A percentile compares a stretch with the other conserved stretches of the same genome.
phyloP scores from a whole-genome alignment of 2,797 vertebrate genomes.

The Sebastes ruberrimus region DNA sequence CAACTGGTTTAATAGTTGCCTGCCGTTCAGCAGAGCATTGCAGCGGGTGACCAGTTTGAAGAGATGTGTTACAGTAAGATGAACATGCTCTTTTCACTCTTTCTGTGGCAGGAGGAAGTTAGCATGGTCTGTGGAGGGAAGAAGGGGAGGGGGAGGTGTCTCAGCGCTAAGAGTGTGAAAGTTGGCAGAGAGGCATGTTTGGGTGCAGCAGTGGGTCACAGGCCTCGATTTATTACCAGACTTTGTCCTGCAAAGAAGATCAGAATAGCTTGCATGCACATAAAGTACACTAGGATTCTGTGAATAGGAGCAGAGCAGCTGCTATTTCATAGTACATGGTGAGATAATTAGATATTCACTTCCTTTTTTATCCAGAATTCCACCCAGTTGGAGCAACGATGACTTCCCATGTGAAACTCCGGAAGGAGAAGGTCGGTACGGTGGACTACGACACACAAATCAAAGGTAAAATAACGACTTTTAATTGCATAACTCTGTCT shows the following conservation, averaged over 20 bases:
- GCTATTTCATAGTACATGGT: neutral
- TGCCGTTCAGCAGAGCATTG: constrained; percentile 36
- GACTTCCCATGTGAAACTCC: constrained; percentile 84
- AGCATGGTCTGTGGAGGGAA: neutral
- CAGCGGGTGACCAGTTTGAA: constrained; percentile 33
- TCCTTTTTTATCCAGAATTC: constrained; percentile 65
- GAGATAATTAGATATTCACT: neutral
- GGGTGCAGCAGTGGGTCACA: neutral
- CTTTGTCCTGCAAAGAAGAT: neutral
- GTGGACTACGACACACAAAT: constrained; percentile 88
- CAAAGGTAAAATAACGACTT: constrained; percentile 82
- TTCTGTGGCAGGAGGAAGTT: constrained; percentile 50
- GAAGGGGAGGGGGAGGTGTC: neutral
- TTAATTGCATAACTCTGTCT: neutral
- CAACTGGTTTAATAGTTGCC: constrained; percentile 53
- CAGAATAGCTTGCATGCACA: constrained; percentile 2
- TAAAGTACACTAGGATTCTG: neutral
- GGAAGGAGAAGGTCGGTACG: constrained; percentile 77
- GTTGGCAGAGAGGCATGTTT: neutral
- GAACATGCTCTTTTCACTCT: constrained; percentile 41
- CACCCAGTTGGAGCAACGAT: constrained; percentile 75
- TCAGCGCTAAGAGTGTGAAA: neutral
- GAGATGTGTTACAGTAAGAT: constrained; percentile 75
- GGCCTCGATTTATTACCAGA: neutral
- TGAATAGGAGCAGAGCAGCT: neutral